phyloP scores from a whole-genome alignment of 2,888 invertebrate species.

The Mythimna ferrago region DNA sequence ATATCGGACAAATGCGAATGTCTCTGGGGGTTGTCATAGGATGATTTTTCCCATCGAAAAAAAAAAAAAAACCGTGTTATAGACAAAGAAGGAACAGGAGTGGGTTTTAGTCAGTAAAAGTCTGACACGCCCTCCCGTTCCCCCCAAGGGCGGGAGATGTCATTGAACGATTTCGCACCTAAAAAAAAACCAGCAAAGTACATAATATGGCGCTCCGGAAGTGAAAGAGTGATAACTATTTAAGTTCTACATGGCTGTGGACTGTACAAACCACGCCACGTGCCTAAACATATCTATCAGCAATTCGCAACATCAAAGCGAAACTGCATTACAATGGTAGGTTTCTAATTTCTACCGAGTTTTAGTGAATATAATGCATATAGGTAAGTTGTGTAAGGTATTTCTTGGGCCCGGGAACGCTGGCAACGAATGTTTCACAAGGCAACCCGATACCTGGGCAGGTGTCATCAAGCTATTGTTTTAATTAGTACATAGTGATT shows the following conservation, averaged over 20 bases:
- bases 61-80: no score
- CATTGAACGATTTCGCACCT: no score
- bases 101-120: no score
- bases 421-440: slow-evolving; percentile 83
- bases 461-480: slow-evolving; percentile 73
- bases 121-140: no score
- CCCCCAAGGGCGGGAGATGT: no score
- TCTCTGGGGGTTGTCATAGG: no score
- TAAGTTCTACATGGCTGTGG: neutral
- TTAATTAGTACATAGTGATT: neutral
- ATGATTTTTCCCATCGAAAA: no score
- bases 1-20: neutral
- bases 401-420: slow-evolving; percentile 81
- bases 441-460: slow-evolving; percentile 81
- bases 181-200: neutral
- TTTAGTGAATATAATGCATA: slow-evolving; percentile 60
- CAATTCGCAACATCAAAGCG: slow-evolving; percentile 49
- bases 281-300: slow-evolving; percentile 43
- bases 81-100: no score
- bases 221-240: neutral
- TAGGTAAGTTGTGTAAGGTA: slow-evolving; percentile 72
- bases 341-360: slow-evolving; percentile 57
- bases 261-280: slow-evolving; percentile 34
- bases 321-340: slow-evolving; percentile 27
- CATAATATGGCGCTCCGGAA: neutral